Evolutionary conservation across 2,888 invertebrate genomes (phyloP).

Genomic region (Halictus ligatus): DNA sequence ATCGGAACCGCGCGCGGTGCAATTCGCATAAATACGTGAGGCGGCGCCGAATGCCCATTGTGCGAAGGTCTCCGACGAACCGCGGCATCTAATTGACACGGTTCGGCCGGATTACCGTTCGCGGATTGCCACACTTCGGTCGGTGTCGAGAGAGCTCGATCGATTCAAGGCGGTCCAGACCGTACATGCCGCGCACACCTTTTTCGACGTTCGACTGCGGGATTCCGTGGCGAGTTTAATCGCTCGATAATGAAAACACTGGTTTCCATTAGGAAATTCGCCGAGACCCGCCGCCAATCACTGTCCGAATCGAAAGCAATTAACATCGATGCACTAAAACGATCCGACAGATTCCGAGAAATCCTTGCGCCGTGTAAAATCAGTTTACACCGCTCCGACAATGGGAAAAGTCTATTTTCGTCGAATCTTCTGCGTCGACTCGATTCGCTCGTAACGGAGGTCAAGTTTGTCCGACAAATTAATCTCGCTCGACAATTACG

Average conservation of each 20-base stretch:
- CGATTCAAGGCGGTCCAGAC: constrained; percentile 43
- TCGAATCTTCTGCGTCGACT: not conserved
- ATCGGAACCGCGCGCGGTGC: constrained; percentile 21
- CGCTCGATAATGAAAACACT: constrained; percentile 8
- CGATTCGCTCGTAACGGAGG: not conserved
- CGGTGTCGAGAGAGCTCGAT: constrained; percentile 34
- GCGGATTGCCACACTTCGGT: constrained; percentile 36
- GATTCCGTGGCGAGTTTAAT: not conserved
- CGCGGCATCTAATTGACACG: constrained; percentile 60
- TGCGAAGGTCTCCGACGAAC: constrained; percentile 48
- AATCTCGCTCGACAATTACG: not conserved
- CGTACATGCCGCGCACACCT: not conserved
- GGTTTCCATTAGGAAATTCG: constrained; percentile 9
- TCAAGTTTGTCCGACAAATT: not conserved
- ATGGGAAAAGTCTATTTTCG: not conserved
- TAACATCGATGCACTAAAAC: not conserved
- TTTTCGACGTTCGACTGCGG: not conserved
- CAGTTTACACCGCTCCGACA: not conserved
- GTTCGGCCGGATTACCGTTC: constrained; percentile 46
- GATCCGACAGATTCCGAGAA: not conserved
- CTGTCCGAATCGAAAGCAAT: constrained; percentile 1
- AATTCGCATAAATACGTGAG: constrained; percentile 57
- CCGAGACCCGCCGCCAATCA: not conserved
- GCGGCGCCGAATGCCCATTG: constrained; percentile 57
- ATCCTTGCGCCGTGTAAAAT: not conserved